Evolutionary conservation across 2,113 vertebrate species (phyloP).

Genomic region (Mola mola): DNA sequence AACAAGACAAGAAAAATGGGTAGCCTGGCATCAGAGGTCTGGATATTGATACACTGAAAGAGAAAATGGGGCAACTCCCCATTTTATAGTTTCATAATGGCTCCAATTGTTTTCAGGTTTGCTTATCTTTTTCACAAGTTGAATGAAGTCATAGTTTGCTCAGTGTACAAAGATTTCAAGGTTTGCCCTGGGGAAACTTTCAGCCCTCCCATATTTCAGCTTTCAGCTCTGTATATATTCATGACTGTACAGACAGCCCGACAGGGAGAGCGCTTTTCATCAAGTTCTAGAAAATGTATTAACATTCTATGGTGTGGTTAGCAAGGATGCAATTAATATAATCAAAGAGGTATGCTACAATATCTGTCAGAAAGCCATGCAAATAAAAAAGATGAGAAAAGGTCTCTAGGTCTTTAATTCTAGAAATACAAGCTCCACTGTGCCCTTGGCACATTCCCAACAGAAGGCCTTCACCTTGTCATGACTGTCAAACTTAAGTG

Average conservation of each 20-base stretch:
- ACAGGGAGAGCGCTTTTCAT: not conserved
- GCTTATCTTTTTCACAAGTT: not conserved
- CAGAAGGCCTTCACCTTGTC: conserved; percentile 39
- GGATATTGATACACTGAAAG: not conserved
- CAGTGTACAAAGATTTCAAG: conserved; percentile 3
- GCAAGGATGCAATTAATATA: not conserved
- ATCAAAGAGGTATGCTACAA: too few species aligned
- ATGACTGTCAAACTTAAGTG: conserved; percentile 40
- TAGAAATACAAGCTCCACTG: conserved; percentile 24
- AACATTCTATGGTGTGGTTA: not conserved
- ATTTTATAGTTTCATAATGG: not conserved
- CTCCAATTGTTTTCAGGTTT: not conserved
- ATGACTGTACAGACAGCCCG: conserved; percentile 2
- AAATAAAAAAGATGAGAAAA: conserved; percentile 7
- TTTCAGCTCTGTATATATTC: not conserved
- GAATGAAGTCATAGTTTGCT: too few species aligned
- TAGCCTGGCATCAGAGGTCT: not conserved
- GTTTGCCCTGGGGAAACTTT: not conserved
- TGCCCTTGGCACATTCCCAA: conserved; percentile 41
- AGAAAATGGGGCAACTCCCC: not conserved
- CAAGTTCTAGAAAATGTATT: conserved; percentile 2
- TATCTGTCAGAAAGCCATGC: not conserved
- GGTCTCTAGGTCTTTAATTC: conserved; percentile 29
- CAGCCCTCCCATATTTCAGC: not conserved
- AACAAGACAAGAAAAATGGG: conserved; percentile 11